Conservation (phyloP, 2,888 invertebrate species). For the Biston betularia region DNA sequence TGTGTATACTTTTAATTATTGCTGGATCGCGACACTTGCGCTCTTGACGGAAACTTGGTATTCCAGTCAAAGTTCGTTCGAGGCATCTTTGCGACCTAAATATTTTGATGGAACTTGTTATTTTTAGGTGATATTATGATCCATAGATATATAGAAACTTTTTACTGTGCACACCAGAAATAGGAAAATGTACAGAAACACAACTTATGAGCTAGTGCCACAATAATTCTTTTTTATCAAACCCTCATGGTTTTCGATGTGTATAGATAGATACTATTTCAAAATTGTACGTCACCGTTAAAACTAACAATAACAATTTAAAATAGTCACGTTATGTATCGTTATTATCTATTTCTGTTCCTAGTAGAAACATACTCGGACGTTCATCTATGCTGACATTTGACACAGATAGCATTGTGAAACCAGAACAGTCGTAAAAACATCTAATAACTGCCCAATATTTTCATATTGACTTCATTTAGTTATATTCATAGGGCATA, state of each 20-base stretch:
- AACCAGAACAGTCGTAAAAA: conserved; percentile 44
- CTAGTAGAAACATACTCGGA: conserved; percentile 24
- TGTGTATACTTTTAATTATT: conserved; percentile 10
- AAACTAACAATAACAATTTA: conserved; percentile 20
- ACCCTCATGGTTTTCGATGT: background rate
- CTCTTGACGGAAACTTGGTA: conserved; percentile 47
- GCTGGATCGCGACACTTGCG: conserved; percentile 29
- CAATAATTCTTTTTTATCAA: background rate
- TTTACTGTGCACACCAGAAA: no score
- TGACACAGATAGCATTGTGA: conserved; percentile 47
- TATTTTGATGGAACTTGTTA: conserved; percentile 40
- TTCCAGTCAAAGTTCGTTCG: conserved; percentile 49
- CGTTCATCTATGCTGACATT: conserved; percentile 46
- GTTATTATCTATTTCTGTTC: conserved; percentile 34
- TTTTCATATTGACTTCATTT: conserved; percentile 42
- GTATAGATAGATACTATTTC: background rate
- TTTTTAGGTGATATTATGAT: conserved; percentile 21
- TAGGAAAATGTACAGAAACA: no score
- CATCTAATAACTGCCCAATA: conserved; percentile 41
- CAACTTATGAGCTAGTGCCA: background rate
- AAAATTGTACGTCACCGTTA: conserved; percentile 9
- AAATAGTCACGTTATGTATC: conserved; percentile 23
- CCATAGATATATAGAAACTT: no score
- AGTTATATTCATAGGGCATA: conserved; percentile 38
- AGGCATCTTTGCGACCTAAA: conserved; percentile 41